Conservation (phyloP, 2,888 invertebrate species). For the Palloptera scutellata region DNA sequence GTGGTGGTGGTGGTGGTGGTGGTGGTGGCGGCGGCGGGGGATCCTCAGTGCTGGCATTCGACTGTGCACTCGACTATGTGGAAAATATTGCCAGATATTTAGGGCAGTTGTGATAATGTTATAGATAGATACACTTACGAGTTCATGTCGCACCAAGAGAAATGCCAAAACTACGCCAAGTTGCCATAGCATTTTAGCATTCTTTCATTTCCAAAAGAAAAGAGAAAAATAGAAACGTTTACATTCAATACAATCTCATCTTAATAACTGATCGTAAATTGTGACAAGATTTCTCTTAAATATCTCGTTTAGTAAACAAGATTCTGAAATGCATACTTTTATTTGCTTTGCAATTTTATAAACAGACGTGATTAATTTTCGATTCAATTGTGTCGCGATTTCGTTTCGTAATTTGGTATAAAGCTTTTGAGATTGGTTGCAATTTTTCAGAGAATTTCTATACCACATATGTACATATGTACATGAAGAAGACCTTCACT, state of each 20-base stretch:
- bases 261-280: conserved; percentile 35
- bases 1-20: not conserved
- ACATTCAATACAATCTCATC: conserved; percentile 34
- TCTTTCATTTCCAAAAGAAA: conserved; percentile 20
- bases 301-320: conserved; percentile 26
- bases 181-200: conserved; percentile 24
- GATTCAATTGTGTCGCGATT: conserved; percentile 11
- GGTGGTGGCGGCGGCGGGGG: not conserved
- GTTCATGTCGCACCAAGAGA: conserved; percentile 28
- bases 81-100: not conserved
- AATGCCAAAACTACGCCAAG: conserved; percentile 30
- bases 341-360: conserved; percentile 21
- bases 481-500: no score
- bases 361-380: conserved; percentile 34
- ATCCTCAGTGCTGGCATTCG: conserved; percentile 15
- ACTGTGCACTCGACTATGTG: not conserved
- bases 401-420: conserved; percentile 1
- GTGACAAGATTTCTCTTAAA: conserved; percentile 35
- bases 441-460: no score
- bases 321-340: conserved; percentile 10
- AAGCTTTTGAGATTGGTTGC: not conserved
- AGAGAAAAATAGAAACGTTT: no score
- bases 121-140: conserved; percentile 28
- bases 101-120: not conserved
- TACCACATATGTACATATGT: no score